Base-by-base conservation (phyloP, 2,113 vertebrate species). In the Phyllostomus discolor region DNA sequence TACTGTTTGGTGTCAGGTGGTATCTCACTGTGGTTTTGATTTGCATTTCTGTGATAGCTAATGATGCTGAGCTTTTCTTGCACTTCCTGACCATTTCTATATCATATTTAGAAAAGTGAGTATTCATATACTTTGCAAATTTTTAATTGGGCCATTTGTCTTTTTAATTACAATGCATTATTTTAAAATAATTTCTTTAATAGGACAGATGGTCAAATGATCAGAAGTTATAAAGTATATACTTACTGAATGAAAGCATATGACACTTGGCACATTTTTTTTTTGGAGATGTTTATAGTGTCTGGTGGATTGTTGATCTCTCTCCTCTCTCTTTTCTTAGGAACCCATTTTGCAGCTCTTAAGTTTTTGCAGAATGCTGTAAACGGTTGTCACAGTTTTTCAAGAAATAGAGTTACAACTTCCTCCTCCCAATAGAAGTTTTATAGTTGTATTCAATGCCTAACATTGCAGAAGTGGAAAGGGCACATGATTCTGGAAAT, bases 401-500 rank as follows among this genome's bases (percentile, higher is more conserved):
- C 84, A 70, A 95, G 94, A 88, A 72, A 14, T n/a, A 83, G 87
- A 54, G 28, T 70, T 72, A 83, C 41, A 33, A 22, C 62, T 94
- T 91, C 14, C 97, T 97, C 64, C 89, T 95, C 0, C 0, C 38
- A 54, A 72, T 33, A 80, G 88, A 48, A 90, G 94, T 59, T 64
- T 86, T 59, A 48, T 62, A 96, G 88, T 96, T 96, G 96, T 94
- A 70, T 98, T 99, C 99, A 98, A 99, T 99, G 99, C 99, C 99
- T 98, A 99, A 99, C 98, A 97, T 99, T 95, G 99, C 98, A 97
- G 99, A 99, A 98, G 98, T 98, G 98, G 99, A 99, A 98, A 99
- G 98, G 93, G 95, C 98, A 97, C 99, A 98, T 95, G 98, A 98
- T 91, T 96, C 99, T 92, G 98, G 98, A 98, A 98, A 98, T 91